Base-by-base conservation (phyloP, 2,888 invertebrate species). In the Penaeus monodon region DNA sequence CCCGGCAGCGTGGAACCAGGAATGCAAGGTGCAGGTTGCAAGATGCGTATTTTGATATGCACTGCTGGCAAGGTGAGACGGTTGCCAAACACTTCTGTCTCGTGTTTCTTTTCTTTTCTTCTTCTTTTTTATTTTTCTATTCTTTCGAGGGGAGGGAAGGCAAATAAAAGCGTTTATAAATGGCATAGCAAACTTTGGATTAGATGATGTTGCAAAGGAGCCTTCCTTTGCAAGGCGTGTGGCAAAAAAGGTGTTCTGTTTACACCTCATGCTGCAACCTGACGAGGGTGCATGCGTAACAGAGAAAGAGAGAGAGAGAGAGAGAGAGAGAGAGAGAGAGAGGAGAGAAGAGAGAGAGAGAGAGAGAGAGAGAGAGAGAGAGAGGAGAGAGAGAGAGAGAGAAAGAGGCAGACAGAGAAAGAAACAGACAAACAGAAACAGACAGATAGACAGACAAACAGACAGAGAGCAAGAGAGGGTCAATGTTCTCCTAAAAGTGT, bases 31-130 rank as follows among this genome's bases (percentile, higher is more conserved):
- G 57, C 57, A 78, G 68, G 78, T 77, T 77, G 84, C 78, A 77
- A 68, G 68, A 68, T 63, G n/a, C 84, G 57, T 84, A 68, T 84
- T 84, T 84, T 78, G 78, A 78, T 84, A 84, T 78, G 84, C 84
- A 84, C 77, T 84, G 68, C 76, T 84, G 84, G 70, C 78, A 68
- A 70, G 66, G 44, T 57, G 78, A 33, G 14, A 57, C 57, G 33
- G n/a, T 8, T 77, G 84, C 77, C 81, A 66, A 66, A 84, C 44
- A 38, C 57, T 57, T 17, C 57, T 57, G 3, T 57, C 17, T 44
- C 44, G 7, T 44, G 44, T 44, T 6, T 44, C 44, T 44, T 44
- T 44, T 44, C 44, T 44, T 10, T 44, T 10, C 44, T 44, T 10
- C 0, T 57, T 57, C 4, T 57, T 57, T 57, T 17, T 57, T 57